Base-by-base conservation (phyloP, 2,797 vertebrate species). In the Gephyroberyx darwinii region DNA sequence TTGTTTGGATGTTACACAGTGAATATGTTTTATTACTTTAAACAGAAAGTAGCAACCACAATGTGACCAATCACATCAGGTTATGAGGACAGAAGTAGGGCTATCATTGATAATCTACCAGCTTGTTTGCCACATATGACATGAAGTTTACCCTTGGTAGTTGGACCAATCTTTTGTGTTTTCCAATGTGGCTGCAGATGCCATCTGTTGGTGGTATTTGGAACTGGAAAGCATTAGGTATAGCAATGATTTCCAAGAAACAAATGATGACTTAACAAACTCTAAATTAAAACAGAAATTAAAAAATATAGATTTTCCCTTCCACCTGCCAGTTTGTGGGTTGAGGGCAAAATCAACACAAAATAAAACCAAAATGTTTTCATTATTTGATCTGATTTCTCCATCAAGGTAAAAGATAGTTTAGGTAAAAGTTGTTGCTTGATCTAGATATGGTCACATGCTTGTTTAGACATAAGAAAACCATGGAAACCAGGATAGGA, bases 201-300 rank as follows among this genome's bases (percentile, higher is more conserved):
- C 82, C 84, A 81, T 85, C 81, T 86, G 66, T 80, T 80, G 85
- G 80, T 59, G n/a, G 71, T 58, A 13, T 62, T 8, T 61, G 65
- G 74, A 71, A 82, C 7, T 81, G 65, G 26, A 48, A 47, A 31
- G 5, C 53, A 26, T 59, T 62, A 37, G 12, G 3, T 45, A 22
- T 26, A 31, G 30, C 16, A 55, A 31, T 50, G 20, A 19, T 33
- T 66, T 48, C 5, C 59, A 30, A 30, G 55, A 53, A 12, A 56
- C 20, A 55, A 8, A 22, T 22, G 8, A 19, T 13, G 19, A 22
- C 51, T 22, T 52, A 52, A 52, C 33, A 35, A 57, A 19, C 30
- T 39, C n/a, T 4, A 58, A 58, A 58, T 19, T 9, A 37, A 37
- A 58, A 19, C n/a, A 19, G 35, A 10, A 35, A 33, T 31, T 7